phyloP scores from a whole-genome alignment of 2,888 invertebrate genomes.

The Drosophila nigritarsus region DNA sequence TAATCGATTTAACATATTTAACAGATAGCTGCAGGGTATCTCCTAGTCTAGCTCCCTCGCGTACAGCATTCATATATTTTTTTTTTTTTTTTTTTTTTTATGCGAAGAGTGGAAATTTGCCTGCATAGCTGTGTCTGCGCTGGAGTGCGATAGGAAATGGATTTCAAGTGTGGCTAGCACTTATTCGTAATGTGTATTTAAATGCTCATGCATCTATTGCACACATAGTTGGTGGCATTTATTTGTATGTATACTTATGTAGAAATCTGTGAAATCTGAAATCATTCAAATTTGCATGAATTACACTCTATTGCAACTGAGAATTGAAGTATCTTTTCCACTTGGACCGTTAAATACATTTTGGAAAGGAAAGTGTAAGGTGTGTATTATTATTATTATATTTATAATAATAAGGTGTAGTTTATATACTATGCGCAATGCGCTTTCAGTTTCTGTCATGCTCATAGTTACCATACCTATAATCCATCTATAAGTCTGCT shows the following conservation, averaged over 20 bases:
- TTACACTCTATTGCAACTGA: neutral
- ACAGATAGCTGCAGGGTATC: neutral
- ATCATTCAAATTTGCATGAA: neutral
- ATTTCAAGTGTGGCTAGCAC: slow-evolving; percentile 53
- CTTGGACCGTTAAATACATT: neutral
- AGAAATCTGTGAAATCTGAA: neutral
- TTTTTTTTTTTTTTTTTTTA: neutral
- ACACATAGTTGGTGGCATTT: neutral
- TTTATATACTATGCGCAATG: neutral
- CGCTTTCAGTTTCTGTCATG: neutral
- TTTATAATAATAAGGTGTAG: no score
- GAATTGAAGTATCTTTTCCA: neutral
- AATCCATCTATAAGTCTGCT: no score
- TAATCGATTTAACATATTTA: neutral
- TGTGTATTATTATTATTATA: no score
- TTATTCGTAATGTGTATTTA: slow-evolving; percentile 32
- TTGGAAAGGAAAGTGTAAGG: neutral
- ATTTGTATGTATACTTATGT: neutral
- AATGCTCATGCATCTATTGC: slow-evolving; percentile 19
- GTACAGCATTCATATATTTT: neutral
- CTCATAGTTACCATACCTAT: no score
- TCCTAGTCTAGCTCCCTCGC: neutral
- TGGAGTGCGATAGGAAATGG: slow-evolving; percentile 55
- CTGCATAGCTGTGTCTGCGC: slow-evolving; percentile 1
- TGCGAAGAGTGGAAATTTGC: neutral